Evolutionary conservation across 2,888 invertebrate species (phyloP).

Genomic region (Aleiodes leptofemur): DNA sequence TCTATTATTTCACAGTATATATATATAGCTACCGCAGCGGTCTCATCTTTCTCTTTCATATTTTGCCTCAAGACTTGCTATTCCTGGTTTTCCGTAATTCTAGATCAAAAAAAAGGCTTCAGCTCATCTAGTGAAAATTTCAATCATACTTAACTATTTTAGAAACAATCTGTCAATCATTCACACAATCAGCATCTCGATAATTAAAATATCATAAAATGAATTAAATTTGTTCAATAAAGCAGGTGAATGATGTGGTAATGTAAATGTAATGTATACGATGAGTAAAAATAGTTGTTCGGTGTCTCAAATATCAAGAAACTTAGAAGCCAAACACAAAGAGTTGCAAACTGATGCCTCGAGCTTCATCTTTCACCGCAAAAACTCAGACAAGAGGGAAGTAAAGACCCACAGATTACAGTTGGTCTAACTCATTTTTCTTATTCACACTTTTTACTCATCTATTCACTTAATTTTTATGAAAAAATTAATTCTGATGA

Average conservation of each 20-base stretch:
- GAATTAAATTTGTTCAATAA: too few species aligned
- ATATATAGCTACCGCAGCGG: neutral
- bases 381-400: slow-evolving; percentile 28
- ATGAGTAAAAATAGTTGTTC: neutral
- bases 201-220: too few species aligned
- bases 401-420: slow-evolving; percentile 5
- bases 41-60: slow-evolving; percentile 21
- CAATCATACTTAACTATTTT: too few species aligned
- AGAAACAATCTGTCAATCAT: too few species aligned
- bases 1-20: slow-evolving; percentile 32
- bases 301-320: slow-evolving; percentile 27
- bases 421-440: neutral
- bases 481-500: too few species aligned
- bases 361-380: slow-evolving; percentile 46
- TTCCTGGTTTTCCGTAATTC: neutral
- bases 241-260: too few species aligned
- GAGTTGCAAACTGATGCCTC: slow-evolving; percentile 20
- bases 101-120: neutral
- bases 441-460: neutral
- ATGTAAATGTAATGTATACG: neutral
- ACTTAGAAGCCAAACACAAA: slow-evolving; percentile 30
- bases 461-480: too few species aligned
- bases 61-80: slow-evolving; percentile 1
- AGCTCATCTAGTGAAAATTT: too few species aligned
- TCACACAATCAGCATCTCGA: too few species aligned